These are phyloP conservation scores for Patella ulyssiponensis DNA, from an alignment of 2,888 invertebrate species.

Conservation along the genomic window DNA sequence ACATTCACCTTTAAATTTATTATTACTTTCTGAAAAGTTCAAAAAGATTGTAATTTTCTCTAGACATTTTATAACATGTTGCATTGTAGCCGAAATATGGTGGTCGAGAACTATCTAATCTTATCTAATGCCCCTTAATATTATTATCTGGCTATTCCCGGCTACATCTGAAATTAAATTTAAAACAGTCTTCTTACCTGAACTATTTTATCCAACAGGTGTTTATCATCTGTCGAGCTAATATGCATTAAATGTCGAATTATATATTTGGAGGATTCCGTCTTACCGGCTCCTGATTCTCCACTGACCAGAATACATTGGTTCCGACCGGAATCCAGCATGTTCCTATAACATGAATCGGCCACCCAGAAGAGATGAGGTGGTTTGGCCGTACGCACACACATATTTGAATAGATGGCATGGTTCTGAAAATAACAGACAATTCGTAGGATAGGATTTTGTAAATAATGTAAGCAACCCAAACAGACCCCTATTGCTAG, in stretches of 20 bases:
- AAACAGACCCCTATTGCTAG: no score
- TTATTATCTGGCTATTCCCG: no score
- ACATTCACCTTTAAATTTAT: no score
- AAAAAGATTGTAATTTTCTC: no score
- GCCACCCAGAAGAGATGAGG: conserved; percentile 58
- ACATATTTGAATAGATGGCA: conserved; percentile 45
- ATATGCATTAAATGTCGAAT: conserved; percentile 63
- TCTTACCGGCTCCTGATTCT: conserved; percentile 67
- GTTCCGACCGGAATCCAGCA: conserved; percentile 47
- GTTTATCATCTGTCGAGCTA: conserved; percentile 51
- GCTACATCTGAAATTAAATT: no score
- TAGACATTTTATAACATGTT: no score
- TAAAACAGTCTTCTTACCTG: conserved; percentile 47
- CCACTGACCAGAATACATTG: conserved; percentile 65
- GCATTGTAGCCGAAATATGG: no score
- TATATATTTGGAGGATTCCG: conserved; percentile 65
- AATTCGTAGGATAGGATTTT: no score
- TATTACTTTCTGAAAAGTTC: no score
- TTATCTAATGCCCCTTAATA: no score
- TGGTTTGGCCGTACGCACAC: conserved; percentile 40
- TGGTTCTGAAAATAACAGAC: conserved; percentile 42
- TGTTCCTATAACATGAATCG: conserved; percentile 48
- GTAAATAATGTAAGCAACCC: no score
- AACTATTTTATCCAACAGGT: conserved; percentile 63
- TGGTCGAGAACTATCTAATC: no score